Conservation (phyloP, 2,888 invertebrate genomes). For the Mamestra brassicae region DNA sequence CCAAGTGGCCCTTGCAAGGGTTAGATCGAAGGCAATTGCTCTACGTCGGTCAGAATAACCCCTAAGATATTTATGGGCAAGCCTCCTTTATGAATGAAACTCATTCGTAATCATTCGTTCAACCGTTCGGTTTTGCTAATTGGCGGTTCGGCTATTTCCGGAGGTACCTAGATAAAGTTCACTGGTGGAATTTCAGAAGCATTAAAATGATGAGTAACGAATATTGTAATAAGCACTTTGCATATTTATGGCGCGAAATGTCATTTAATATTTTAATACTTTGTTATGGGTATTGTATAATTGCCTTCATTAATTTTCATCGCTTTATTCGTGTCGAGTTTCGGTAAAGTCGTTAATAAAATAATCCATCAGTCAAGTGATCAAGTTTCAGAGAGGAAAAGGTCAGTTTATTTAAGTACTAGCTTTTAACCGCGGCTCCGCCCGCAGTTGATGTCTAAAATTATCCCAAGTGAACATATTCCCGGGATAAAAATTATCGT, state of each 20-base stretch:
- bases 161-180: not conserved
- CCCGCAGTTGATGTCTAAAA: no score
- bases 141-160: slow-evolving; percentile 44
- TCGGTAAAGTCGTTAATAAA: not conserved
- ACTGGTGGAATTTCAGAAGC: slow-evolving; percentile 14
- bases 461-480: no score
- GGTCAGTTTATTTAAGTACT: not conserved
- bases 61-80: slow-evolving; percentile 34
- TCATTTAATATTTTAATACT: slow-evolving; percentile 28
- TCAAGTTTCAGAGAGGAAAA: not conserved
- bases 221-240: slow-evolving; percentile 50
- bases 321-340: slow-evolving; percentile 9
- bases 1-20: slow-evolving; percentile 56
- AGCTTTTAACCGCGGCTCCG: no score
- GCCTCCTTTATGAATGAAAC: slow-evolving; percentile 30
- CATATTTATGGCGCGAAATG: slow-evolving; percentile 46
- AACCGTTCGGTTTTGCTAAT: slow-evolving; percentile 40
- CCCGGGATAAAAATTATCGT: no score
- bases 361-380: slow-evolving; percentile 16
- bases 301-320: slow-evolving; percentile 31
- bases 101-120: slow-evolving; percentile 4
- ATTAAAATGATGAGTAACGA: slow-evolving; percentile 19
- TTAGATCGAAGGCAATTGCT: slow-evolving; percentile 49
- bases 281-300: slow-evolving; percentile 26
- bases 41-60: slow-evolving; percentile 27